Percentiles rank a stretch among this genome's conserved stretches.
phyloP scores from a whole-genome alignment of 2,113 vertebrate species.

The Lagopus muta region DNA sequence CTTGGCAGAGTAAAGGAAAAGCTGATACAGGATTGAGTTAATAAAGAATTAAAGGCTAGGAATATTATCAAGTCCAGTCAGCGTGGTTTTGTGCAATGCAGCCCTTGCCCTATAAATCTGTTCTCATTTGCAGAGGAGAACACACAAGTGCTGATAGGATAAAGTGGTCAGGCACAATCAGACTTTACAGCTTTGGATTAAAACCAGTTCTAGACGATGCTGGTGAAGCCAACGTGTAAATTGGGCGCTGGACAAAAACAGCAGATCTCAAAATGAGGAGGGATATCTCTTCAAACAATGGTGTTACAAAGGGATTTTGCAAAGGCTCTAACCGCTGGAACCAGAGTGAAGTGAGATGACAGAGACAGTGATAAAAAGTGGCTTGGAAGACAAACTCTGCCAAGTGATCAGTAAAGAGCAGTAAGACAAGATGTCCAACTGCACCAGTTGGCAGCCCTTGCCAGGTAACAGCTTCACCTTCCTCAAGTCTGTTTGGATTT shows the following conservation, averaged over 20 bases:
- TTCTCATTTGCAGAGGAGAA: not conserved
- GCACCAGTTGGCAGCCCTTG: not conserved
- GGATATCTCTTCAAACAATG: not conserved
- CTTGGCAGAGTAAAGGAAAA: conserved; percentile 12
- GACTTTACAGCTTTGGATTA: not conserved
- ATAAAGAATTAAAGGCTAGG: conserved; percentile 8
- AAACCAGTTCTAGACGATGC: not conserved
- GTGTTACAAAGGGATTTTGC: not conserved
- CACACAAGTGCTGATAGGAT: not conserved
- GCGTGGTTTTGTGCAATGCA: not conserved
- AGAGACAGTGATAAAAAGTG: not conserved
- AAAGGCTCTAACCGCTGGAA: not conserved
- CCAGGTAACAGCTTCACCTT: not conserved
- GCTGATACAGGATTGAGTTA: not conserved
- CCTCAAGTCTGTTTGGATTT: not conserved
- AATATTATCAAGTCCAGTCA: not conserved
- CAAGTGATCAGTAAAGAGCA: not conserved
- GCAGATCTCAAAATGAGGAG: not conserved
- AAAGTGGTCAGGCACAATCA: not conserved
- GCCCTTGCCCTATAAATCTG: not conserved
- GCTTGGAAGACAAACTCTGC: not conserved
- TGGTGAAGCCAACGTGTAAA: not conserved
- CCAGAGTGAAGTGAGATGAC: not conserved
- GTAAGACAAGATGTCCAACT: not conserved
- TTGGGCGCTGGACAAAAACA: not conserved